Base-by-base conservation (phyloP, 2,113 vertebrate genomes). In the Grammomys surdaster region DNA sequence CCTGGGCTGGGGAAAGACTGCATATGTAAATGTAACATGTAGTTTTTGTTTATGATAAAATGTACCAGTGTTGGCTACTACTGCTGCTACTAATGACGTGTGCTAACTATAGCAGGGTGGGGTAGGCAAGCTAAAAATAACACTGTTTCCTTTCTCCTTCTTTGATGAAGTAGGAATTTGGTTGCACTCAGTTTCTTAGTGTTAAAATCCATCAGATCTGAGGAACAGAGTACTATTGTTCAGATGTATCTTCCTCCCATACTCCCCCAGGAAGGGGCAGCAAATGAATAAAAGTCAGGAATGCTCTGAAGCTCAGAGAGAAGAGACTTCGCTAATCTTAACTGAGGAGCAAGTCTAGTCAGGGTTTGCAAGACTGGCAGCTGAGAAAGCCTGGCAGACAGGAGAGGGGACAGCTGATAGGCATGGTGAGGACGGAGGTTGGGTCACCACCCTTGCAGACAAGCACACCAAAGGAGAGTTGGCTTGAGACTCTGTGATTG, bases 41-140 rank as follows among this genome's bases (percentile, higher is more conserved):
- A 48, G 16, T 22, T 88, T 92, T 88, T 92, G 77, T 22, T n/a
- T 60, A 63, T 60, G 31, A 63, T 51, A 92, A 95, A 96, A 87
- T 11, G 51, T 1, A 24, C 69, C 67, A 43, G 43, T 63, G 19
- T 82, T 26, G 75, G 22, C 63, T 84, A 31, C 40, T 46, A 31
- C 54, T 60, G 0, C 51, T 31, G 46, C 28, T 89, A 22, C 73
- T 43, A 12, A 51, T 81, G 75, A 46, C 67, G 36, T 31, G 48
- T 43, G n/a, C 24, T 86, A 86, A 63, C 86, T n/a, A 3, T 36
- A 67, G 76, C 40, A n/a, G 48, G 65, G 81, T 14, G 1, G 6
- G 36, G n/a, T 5, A 4, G 43, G 28, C 31, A 36, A 33, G 43
- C 58, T 73, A 26, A 81, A 90, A 67, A 46, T 46, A 72, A 31